These are phyloP conservation scores for Hemichromis elongatus DNA, from an alignment of 2,113 vertebrate genomes.

Conservation along the genomic window DNA sequence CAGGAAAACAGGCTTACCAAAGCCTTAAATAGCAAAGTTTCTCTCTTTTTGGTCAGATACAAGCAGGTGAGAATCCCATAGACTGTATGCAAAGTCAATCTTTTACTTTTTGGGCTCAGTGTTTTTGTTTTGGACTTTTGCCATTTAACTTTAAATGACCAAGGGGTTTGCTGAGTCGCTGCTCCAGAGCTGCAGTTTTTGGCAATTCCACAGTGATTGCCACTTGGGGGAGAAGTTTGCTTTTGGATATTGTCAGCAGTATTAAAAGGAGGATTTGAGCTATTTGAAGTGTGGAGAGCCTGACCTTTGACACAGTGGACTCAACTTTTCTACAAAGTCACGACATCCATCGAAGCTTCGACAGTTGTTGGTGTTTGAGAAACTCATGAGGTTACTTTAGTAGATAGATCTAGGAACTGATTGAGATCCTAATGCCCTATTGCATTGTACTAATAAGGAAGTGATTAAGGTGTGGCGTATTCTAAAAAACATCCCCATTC, in stretches of 20 bases:
- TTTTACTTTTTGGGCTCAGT: background rate
- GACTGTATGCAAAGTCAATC: background rate
- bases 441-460: background rate
- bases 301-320: background rate
- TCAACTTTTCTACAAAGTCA: background rate
- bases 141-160: background rate
- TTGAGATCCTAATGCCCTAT: background rate
- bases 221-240: background rate
- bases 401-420: background rate
- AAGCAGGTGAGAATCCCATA: background rate
- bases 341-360: background rate
- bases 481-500: background rate
- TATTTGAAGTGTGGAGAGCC: background rate
- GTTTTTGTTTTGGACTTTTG: background rate
- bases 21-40: background rate
- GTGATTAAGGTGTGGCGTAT: background rate
- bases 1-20: background rate
- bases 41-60: background rate
- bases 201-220: background rate
- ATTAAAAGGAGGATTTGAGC: background rate
- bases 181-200: background rate
- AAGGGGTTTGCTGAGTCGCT: background rate
- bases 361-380: background rate
- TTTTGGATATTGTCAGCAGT: background rate
- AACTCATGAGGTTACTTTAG: background rate